phyloP scores from a whole-genome alignment of 2,113 vertebrate species.

The Chaenocephalus aceratus region DNA sequence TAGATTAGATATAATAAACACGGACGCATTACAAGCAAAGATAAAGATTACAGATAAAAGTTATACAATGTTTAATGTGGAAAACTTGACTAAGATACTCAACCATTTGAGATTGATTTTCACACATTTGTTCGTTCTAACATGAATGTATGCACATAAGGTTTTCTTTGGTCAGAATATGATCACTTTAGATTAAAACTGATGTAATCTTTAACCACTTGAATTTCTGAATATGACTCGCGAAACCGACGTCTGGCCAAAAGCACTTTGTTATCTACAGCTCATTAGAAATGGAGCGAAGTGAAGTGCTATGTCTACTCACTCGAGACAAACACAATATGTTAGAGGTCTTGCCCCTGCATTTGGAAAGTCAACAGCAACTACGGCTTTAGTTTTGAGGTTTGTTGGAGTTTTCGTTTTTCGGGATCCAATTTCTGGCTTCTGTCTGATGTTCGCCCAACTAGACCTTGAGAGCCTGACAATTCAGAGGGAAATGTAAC shows the following conservation, averaged over 20 bases:
- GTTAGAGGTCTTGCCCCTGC: slow-evolving; percentile 13
- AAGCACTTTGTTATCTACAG: slow-evolving; percentile 22
- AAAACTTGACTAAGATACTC: background rate
- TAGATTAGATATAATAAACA: no score
- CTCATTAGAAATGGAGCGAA: slow-evolving; percentile 22
- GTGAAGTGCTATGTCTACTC: slow-evolving; percentile 6
- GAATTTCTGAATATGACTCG: slow-evolving; percentile 39
- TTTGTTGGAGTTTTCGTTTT: slow-evolving; percentile 16
- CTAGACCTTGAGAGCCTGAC: slow-evolving; percentile 14
- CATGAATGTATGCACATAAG: background rate
- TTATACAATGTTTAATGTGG: background rate
- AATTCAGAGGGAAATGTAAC: slow-evolving; percentile 33
- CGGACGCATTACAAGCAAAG: no score
- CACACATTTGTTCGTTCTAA: background rate
- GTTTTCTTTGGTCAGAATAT: slow-evolving; percentile 16
- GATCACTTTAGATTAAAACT: background rate
- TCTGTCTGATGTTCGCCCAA: slow-evolving; percentile 31
- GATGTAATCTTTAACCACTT: slow-evolving; percentile 36
- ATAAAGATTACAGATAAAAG: no score
- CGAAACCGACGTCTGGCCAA: slow-evolving; percentile 14
- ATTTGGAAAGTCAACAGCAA: slow-evolving; percentile 31
- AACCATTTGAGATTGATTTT: background rate
- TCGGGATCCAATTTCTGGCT: slow-evolving; percentile 43
- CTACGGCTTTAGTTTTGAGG: slow-evolving; percentile 8
- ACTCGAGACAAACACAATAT: slow-evolving; percentile 30